These are phyloP conservation scores for Halictus ligatus DNA, from an alignment of 2,888 invertebrate genomes.

Conservation along the genomic window DNA sequence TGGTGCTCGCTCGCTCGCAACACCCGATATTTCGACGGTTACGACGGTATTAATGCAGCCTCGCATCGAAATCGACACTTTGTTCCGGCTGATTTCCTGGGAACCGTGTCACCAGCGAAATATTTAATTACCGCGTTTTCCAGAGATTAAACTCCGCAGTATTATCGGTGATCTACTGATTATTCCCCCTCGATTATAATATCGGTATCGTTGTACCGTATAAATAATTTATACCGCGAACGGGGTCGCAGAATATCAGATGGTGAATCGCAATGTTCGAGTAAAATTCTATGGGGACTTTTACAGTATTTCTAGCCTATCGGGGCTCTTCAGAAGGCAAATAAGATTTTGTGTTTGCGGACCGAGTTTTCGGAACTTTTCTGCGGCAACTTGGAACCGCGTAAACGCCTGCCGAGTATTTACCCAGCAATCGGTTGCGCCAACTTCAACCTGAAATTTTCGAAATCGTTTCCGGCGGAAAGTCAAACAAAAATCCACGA, in stretches of 20 bases:
- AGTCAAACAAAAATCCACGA: slow-evolving; percentile 8
- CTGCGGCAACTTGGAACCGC: slow-evolving; percentile 4
- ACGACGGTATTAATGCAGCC: neutral
- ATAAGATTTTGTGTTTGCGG: slow-evolving; percentile 6
- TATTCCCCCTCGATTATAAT: neutral
- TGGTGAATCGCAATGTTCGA: neutral
- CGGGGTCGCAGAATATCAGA: no score
- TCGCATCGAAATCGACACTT: neutral
- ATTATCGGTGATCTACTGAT: neutral
- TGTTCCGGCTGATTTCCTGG: neutral
- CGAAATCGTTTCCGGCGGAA: neutral
- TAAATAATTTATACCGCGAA: neutral
- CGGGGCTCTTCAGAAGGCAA: neutral
- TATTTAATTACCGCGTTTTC: neutral
- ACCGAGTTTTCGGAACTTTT: neutral
- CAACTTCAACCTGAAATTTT: slow-evolving; percentile 9
- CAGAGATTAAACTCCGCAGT: neutral
- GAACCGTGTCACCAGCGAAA: neutral
- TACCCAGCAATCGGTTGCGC: slow-evolving; percentile 1
- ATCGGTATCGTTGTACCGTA: neutral
- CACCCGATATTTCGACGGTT: neutral
- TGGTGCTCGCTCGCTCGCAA: neutral
- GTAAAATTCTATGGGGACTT: neutral
- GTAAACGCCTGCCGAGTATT: slow-evolving; percentile 3
- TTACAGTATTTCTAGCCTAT: neutral